Base-by-base conservation (phyloP, 1,140 invertebrate species). In the Berghia stephanieae region DNA sequence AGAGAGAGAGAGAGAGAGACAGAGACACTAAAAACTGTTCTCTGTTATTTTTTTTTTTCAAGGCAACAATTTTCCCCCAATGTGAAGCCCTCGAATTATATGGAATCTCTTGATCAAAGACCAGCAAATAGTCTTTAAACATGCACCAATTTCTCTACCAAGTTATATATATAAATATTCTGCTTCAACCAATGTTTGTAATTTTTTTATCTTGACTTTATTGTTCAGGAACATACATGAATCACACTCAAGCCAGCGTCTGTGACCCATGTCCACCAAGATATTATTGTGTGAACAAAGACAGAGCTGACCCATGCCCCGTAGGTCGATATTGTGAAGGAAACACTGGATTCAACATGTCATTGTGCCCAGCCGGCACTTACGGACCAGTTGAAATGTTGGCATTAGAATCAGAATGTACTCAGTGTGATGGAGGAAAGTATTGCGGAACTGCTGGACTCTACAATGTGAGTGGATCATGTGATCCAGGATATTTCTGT, bases 221-320 rank as follows among this genome's bases (percentile, higher is more conserved):
- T 71, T 42, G 76, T 81, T 38, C 74, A 88, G 86, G 86, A 31
- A 83, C 82, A 2, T 88, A 87, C 77, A 87, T 88, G 85, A 88
- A 88, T 78, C 83, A 84, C 55, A 88, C 86, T 16, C 80, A 80
- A 70, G 86, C 87, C 5, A 80, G 78, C 44, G 52, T 69, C 10
- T 88, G 87, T 80, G 83, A 87, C 57, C 40, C 77, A 10, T 88
- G 87, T 60, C 84, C 86, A 49, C 77, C 86, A 16, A 79, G 86
- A 67, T 87, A 86, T 77, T 88, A 85, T 80, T 88, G 87, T 80
- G 83, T 87, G 10, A 86, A 87, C 73, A 85, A 86, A 46, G 80
- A 83, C 27, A 63, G 77, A 38, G 79, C 82, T 31, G 86, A 86
- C 71, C 83, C 83, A 1, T 88, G 87, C 68, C 87, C 86, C 24